phyloP scores from a whole-genome alignment of 2,888 invertebrate species.

The Aquatica leii region DNA sequence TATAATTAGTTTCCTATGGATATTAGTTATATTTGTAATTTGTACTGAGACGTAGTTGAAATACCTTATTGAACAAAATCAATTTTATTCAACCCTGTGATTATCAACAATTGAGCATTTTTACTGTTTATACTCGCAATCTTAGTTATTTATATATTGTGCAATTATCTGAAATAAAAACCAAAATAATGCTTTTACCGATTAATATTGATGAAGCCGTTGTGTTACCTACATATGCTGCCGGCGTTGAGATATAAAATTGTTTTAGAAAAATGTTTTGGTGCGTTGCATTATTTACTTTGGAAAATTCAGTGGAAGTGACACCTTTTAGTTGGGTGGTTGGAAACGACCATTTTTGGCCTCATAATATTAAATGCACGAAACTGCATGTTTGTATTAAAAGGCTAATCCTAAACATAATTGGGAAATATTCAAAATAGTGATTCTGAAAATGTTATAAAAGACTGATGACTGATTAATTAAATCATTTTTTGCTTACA shows the following conservation, averaged over 20 bases:
- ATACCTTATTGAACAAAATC: no score
- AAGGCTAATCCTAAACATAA: background rate
- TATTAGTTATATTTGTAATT: no score
- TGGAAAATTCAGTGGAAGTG: constrained; percentile 1
- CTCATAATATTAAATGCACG: background rate
- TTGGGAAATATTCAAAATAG: background rate
- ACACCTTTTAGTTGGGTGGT: background rate
- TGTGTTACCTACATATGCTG: background rate
- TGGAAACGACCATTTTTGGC: background rate
- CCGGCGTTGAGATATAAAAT: background rate
- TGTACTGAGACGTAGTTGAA: no score
- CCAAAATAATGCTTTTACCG: constrained; percentile 1
- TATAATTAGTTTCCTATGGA: no score
- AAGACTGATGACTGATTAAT: no score
- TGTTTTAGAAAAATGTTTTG: constrained; percentile 8
- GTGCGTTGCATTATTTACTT: constrained; percentile 1
- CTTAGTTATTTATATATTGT: background rate
- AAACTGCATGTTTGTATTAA: background rate
- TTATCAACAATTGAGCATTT: constrained; percentile 1
- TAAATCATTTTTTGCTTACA: background rate
- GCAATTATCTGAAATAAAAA: constrained; percentile 3
- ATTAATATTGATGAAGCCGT: background rate
- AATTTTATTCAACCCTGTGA: no score
- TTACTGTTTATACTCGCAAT: constrained; percentile 3
- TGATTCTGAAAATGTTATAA: background rate